Evolutionary conservation across 2,113 vertebrate genomes (phyloP), one percentile per base, ranked within the genome.

Genomic region (Condylura cristata): DNA sequence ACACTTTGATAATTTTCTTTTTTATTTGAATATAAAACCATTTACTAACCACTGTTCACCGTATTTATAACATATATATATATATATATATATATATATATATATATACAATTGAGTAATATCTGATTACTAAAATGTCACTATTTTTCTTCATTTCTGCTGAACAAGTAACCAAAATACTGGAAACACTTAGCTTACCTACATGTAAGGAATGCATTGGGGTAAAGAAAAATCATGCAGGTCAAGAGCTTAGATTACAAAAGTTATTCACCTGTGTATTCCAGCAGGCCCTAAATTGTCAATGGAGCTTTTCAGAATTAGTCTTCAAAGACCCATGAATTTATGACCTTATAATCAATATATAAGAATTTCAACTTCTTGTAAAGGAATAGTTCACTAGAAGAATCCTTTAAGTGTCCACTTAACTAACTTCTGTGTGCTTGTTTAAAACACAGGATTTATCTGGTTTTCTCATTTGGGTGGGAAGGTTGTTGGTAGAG

Each of bases 1-100:
- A 39, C 22, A 70, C 39, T 39, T 22, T 16, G 8, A 34, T 39
- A 39, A 70, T 30, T 60, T 60, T 24, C 20, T 56, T 56, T 22
- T 8, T 60, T 61, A 26, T 30, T 61, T 61, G 98, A 98, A 99
- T 98, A 99, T 98, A 98, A 99, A 98, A 98, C 98, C 98, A 98
- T 98, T 98, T 99, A 98, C 98, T 99, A 98, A 98, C 98, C 98
- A 98, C 98, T 98, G 97, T 97, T 98, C 97, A 99, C 98, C 98
- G 97, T 99, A 98, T 98, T 98, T 99, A 99, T 98, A 99, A 97
- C 98, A 98, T 98, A 98, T 98, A 98, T n/a, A n/a, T n/a, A n/a
- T n/a, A n/a, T n/a, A n/a, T n/a, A n/a, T n/a, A n/a, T n/a, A n/a
- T n/a, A n/a, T n/a, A n/a, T n/a, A n/a, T n/a, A n/a, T n/a, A n/a